These are phyloP conservation scores for Tupaia tana DNA, from an alignment of 2,113 vertebrate species.

Conservation along the genomic window DNA sequence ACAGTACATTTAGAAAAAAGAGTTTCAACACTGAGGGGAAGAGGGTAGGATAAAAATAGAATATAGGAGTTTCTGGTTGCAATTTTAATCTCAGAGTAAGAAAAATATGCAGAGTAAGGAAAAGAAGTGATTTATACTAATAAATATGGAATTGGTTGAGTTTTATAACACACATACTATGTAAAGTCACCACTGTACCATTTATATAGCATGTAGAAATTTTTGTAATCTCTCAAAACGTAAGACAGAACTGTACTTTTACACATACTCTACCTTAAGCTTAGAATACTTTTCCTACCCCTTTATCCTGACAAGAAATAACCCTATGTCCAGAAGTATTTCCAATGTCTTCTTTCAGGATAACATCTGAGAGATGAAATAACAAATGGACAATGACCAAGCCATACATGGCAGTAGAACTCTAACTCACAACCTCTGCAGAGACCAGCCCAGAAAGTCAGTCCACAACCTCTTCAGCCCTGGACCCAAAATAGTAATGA, in stretches of 20 bases:
- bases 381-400: not conserved
- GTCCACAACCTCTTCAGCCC: not conserved
- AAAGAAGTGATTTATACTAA: not conserved
- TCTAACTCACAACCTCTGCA: not conserved
- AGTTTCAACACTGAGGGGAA: not conserved
- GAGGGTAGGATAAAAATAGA: slow-evolving; percentile 15
- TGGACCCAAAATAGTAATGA: not conserved
- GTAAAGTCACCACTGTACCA: not conserved
- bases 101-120: not conserved
- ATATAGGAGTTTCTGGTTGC: not conserved
- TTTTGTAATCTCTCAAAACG: not conserved
- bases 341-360: not conserved
- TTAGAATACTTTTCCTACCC: not conserved
- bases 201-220: not conserved
- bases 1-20: slow-evolving; percentile 18
- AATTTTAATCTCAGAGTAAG: slow-evolving; percentile 13
- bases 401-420: not conserved
- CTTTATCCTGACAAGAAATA: not conserved
- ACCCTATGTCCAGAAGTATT: not conserved
- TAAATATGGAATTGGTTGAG: not conserved
- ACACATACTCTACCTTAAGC: not conserved
- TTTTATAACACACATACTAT: not conserved
- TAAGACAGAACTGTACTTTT: not conserved
- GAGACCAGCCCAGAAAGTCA: not conserved
- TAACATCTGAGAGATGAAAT: not conserved